A percentile compares a stretch with the other conserved stretches of the same genome.
Evolutionary conservation across 2,797 vertebrate genomes (phyloP).

Genomic region (Pantherophis alleghaniensis): DNA sequence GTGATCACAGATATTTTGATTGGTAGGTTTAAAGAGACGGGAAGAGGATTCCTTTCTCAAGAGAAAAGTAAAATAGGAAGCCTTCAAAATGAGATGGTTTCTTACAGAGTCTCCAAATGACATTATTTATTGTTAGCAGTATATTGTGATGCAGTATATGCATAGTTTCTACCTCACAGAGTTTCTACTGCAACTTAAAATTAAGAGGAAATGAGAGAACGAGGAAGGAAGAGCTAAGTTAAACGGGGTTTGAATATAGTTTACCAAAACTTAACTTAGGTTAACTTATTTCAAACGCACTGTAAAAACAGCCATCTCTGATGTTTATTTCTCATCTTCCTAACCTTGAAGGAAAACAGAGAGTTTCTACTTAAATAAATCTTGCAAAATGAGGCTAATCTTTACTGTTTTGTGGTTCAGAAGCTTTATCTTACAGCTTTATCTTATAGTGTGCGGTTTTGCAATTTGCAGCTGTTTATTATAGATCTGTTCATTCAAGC

Average conservation of each 20-base stretch:
- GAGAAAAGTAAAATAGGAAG: background rate
- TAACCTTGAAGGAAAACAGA: background rate
- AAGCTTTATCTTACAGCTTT: background rate
- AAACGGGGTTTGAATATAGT: slow-evolving; percentile 84
- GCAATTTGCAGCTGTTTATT: background rate
- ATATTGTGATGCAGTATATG: background rate
- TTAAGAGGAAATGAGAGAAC: background rate
- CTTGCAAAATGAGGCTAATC: background rate
- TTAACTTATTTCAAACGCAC: background rate
- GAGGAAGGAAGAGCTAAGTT: background rate
- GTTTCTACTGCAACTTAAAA: background rate
- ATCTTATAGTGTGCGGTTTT: background rate
- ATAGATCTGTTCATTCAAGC: background rate
- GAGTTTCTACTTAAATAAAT: background rate
- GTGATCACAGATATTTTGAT: background rate
- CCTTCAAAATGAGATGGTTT: background rate
- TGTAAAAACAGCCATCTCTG: background rate
- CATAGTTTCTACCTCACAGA: background rate
- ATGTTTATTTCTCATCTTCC: background rate
- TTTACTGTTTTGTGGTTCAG: background rate
- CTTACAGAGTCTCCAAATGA: background rate
- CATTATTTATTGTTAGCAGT: background rate
- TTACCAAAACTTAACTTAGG: slow-evolving; percentile 2
- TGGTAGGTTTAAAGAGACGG: background rate
- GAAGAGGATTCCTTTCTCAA: background rate